These are phyloP conservation scores for Pilophorus perplexus DNA, from an alignment of 2,888 invertebrate genomes.

Conservation along the genomic window DNA sequence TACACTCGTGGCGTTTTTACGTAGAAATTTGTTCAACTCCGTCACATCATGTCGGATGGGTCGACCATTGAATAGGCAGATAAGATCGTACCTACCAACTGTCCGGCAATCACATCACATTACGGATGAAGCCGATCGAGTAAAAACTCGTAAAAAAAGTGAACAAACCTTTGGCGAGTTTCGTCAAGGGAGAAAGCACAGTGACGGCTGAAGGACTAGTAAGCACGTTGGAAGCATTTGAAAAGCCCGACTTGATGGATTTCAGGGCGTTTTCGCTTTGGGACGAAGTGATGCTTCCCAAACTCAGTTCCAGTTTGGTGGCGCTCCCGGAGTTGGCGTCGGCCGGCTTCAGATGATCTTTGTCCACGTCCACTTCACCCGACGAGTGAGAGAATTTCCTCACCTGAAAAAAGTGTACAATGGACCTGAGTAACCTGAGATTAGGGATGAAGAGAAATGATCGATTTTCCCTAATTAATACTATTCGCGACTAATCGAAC, in stretches of 20 bases:
- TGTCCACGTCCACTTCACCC: conserved; percentile 59
- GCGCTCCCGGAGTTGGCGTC: conserved; percentile 49
- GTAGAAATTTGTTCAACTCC: too few relatives aligned
- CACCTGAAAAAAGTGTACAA: conserved; percentile 37
- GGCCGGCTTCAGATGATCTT: conserved; percentile 38
- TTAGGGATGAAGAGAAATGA: too few relatives aligned
- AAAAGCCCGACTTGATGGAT: conserved; percentile 58
- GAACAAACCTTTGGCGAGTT: conserved; percentile 79
- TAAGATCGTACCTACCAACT: too few relatives aligned
- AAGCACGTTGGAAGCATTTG: conserved; percentile 56
- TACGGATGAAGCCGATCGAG: too few relatives aligned
- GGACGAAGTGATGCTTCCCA: conserved; percentile 68
- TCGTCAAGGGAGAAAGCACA: conserved; percentile 72
- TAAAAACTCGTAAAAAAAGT: background rate
- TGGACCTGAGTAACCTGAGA: too few relatives aligned
- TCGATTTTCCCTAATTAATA: too few relatives aligned
- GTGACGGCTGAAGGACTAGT: conserved; percentile 60
- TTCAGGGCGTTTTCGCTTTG: conserved; percentile 77
- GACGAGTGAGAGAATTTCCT: conserved; percentile 60
- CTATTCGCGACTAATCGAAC: too few relatives aligned
- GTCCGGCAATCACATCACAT: too few relatives aligned
- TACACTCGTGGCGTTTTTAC: too few relatives aligned
- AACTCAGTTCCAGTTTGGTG: conserved; percentile 59
- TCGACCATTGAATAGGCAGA: too few relatives aligned
- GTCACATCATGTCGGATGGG: too few relatives aligned